Evolutionary conservation across 1,140 invertebrate genomes (phyloP).

Genomic region (Muscidifurax raptorellus): DNA sequence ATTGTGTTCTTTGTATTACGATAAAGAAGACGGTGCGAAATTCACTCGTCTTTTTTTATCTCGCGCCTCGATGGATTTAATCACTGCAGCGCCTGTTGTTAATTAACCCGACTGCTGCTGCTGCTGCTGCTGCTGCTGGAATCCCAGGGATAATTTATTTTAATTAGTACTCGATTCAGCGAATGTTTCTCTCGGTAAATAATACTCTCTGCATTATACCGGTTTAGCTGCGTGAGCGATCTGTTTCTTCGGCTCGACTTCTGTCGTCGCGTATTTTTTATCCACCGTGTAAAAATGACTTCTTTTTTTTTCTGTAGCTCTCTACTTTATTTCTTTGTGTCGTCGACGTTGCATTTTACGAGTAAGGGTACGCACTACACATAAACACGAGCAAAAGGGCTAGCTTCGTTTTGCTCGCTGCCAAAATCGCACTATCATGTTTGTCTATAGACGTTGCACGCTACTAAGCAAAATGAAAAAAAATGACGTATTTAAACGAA

Average conservation of each 20-base stretch:
- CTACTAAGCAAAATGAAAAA: slow-evolving; percentile 40
- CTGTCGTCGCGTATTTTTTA: neutral
- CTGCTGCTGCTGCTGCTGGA: neutral
- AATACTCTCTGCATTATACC: neutral
- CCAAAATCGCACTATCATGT: slow-evolving; percentile 46
- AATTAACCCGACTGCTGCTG: neutral
- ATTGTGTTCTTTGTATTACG: too few species aligned
- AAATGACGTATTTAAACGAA: slow-evolving; percentile 41
- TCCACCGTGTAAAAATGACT: too few species aligned
- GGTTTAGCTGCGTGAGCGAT: neutral
- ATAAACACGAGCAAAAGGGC: neutral
- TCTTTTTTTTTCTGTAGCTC: neutral
- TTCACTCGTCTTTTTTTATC: neutral
- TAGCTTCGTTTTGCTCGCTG: slow-evolving; percentile 14
- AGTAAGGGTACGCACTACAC: neutral
- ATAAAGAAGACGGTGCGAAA: neutral
- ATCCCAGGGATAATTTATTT: neutral
- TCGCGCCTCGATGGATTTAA: neutral
- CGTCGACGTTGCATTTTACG: neutral
- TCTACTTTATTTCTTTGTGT: slow-evolving; percentile 1
- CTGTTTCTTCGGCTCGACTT: neutral
- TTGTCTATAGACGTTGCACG: slow-evolving; percentile 46
- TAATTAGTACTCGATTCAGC: slow-evolving; percentile 1
- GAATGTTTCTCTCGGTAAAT: neutral
- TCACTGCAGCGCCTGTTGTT: neutral